Evolutionary conservation across 2,888 invertebrate genomes (phyloP), one percentile per base, ranked within the genome.

Genomic region (Horisme vitalbata): DNA sequence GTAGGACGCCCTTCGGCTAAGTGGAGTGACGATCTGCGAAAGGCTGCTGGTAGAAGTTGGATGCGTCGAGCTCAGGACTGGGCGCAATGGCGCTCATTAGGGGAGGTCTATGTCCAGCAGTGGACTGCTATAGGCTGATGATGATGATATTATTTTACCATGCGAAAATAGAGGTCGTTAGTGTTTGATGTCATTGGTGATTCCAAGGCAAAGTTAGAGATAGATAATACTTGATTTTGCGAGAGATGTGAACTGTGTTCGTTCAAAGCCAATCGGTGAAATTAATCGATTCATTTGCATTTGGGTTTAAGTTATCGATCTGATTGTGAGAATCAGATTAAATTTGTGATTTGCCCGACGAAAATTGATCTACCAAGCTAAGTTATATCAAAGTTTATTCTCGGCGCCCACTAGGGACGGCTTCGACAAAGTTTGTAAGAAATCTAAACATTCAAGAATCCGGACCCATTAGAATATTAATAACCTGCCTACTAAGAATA

Each of bases 251-350:
- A n/a, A n/a, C n/a, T n/a, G n/a, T n/a, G n/a, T n/a, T n/a, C n/a
- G n/a, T n/a, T n/a, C n/a, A 34, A 32, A 44, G 15, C 8, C 23
- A 28, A 30, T 34, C 24, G 28, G 23, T 41, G 35, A 34, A 21
- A 23, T 41, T 18, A 30, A 43, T 35, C 34, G 34, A 41, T 28
- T 30, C 14, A 30, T 43, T 43, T 35, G 35, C 43, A 35, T 43
- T 36, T 15, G 9, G 2, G 32, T 32, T 11, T 35, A 30, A 30
- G 12, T 43, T 35, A 35, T 30, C 15, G 34, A 23, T 28, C 24
- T 12, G 30, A 43, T 23, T 30, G 15, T 15, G 28, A 20, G n/a
- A 41, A 15, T 41, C 5, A 21, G 28, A 41, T 33, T 33, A 14
- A 21, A 41, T 20, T 33, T 10, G 26, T 41, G 21, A 34, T 28